Evolutionary conservation across 2,797 vertebrate genomes (phyloP), one percentile per base, ranked within the genome.

Genomic region (Anisognathus igniventris): DNA sequence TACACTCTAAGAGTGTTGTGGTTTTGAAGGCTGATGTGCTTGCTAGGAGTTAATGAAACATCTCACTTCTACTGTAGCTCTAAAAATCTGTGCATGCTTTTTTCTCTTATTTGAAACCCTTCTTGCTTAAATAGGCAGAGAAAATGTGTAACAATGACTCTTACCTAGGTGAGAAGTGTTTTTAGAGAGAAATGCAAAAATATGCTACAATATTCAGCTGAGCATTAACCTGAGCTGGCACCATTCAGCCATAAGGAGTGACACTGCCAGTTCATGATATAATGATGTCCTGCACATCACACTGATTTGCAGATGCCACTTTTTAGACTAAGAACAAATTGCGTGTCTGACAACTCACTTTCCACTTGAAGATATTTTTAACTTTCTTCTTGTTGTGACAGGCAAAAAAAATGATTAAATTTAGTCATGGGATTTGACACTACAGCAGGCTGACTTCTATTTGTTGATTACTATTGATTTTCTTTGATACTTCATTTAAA

Each of bases 401-500:
- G 97, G 96, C 97, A 97, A 98, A 97, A 97, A 98, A 95, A 99
- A 98, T 98, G 97, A 99, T 98, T 98, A 98, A 97, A 97, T 94
- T 97, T 95, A 96, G 98, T 97, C 98, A 97, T 93, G 95, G 97
- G 97, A 98, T 98, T 98, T 98, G 98, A 98, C 98, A 98, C 98
- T 91, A 96, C 95, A 96, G 97, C 95, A 96, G 95, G 91, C 96
- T 97, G 97, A 98, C 98, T 98, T 97, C 99, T 99, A 99, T 99
- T 99, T 99, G 99, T 99, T 99, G 99, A 99, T 99, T 99, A 98
- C 98, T 99, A 99, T 99, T 98, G 99, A 99, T 99, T 99, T 99
- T 99, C 98, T 98, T 98, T 99, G 98, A 99, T 99, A 98, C 98
- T 98, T 99, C 97, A 99, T 99, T 99, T 98, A 99, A 99, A 99